These are phyloP conservation scores for Sparidentex hasta DNA, from an alignment of 2,797 vertebrate genomes.

Conservation along the genomic window DNA sequence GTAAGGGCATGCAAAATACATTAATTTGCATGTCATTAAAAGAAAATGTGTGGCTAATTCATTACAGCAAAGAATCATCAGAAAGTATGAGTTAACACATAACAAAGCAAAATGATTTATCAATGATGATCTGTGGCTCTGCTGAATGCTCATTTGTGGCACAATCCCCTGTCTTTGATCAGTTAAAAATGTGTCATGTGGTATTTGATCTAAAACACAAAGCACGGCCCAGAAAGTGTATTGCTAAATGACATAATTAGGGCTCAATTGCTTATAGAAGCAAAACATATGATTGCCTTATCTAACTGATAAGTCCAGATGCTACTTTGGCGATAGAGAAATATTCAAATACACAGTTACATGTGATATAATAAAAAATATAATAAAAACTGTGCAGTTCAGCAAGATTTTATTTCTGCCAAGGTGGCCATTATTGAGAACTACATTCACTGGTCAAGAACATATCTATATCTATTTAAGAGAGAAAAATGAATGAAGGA, in stretches of 20 bases:
- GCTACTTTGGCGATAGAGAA: not conserved
- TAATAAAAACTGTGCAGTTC: not conserved
- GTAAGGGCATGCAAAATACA: not conserved
- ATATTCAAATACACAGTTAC: not conserved
- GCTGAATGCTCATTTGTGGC: not conserved
- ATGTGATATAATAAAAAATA: not conserved
- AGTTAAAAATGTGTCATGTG: not conserved
- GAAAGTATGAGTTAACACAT: not conserved
- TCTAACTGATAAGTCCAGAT: too few species aligned
- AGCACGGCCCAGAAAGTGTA: not conserved
- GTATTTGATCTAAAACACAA: slow-evolving; percentile 6
- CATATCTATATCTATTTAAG: not conserved
- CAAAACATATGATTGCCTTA: not conserved
- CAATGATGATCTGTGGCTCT: not conserved
- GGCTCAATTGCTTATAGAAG: not conserved
- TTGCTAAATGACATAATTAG: not conserved
- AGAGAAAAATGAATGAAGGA: not conserved
- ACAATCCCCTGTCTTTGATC: slow-evolving; percentile 5
- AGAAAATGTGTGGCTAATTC: not conserved
- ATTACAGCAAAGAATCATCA: not conserved
- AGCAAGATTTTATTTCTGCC: not conserved
- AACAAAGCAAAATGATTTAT: not conserved
- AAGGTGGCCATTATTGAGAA: not conserved
- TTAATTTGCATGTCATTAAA: not conserved
- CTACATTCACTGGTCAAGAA: not conserved